These are phyloP conservation scores for Elysia crispata DNA, from an alignment of 2,888 invertebrate species.

Conservation along the genomic window DNA sequence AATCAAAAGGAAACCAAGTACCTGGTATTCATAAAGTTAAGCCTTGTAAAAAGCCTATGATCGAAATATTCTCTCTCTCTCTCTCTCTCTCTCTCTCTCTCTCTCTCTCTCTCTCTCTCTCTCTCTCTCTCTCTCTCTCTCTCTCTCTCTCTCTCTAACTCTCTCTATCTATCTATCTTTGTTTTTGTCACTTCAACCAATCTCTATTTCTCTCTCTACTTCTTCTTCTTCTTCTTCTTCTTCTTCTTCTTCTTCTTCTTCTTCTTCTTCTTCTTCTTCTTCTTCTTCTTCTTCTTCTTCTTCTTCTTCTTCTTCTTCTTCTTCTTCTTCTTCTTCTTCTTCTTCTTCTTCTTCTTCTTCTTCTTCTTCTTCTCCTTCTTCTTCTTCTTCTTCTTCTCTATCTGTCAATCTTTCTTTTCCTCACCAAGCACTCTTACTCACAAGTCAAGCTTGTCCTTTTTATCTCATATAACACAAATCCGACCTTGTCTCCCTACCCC, in stretches of 20 bases:
- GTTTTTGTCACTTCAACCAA: neutral
- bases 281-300: constrained; percentile 3
- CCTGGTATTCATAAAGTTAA: too few species aligned
- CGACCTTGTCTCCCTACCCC: neutral
- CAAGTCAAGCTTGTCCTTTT: neutral
- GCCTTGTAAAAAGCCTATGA: too few species aligned
- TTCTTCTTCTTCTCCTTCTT: too few species aligned
- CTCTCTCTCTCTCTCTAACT: too few species aligned
- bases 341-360: constrained; percentile 25
- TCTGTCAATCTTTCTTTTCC: too few species aligned
- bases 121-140: too few species aligned
- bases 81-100: too few species aligned
- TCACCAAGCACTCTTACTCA: neutral
- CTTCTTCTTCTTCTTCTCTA: too few species aligned
- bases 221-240: constrained; percentile 6
- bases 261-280: constrained; percentile 26
- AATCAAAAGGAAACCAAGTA: too few species aligned
- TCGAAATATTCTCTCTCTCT: too few species aligned
- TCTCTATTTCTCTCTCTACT: neutral
- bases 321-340: neutral
- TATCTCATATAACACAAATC: neutral
- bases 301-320: constrained; percentile 35
- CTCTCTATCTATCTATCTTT: too few species aligned
- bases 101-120: too few species aligned
- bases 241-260: constrained; percentile 24